Evolutionary conservation across 2,888 invertebrate species (phyloP).

Genomic region (Nomada fucata): DNA sequence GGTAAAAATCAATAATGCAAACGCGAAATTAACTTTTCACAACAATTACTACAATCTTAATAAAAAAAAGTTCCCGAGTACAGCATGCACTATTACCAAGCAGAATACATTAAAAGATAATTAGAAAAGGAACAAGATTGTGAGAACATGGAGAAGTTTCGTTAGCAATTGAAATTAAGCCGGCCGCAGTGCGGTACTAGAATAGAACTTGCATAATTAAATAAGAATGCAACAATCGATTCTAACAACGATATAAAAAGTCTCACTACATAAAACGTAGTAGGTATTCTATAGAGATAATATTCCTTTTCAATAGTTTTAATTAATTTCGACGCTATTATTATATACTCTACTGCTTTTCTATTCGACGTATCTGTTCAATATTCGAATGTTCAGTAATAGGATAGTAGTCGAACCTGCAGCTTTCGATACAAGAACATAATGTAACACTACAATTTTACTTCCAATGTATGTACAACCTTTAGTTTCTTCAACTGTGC

Average conservation of each 20-base stretch:
- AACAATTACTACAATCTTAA: background rate
- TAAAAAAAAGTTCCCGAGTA: background rate
- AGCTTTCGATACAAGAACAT: no score
- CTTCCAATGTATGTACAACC: background rate
- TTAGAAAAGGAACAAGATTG: background rate
- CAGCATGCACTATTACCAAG: background rate
- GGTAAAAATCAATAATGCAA: background rate
- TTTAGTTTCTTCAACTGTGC: background rate
- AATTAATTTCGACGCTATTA: background rate
- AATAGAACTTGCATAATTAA: background rate
- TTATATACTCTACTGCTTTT: no score
- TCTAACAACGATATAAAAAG: background rate
- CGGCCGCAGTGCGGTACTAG: background rate
- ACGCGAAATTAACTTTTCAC: background rate
- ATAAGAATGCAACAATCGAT: background rate
- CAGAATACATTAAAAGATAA: background rate
- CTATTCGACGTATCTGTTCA: no score
- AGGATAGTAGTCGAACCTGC: no score
- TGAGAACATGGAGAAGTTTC: background rate
- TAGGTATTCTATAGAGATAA: no score
- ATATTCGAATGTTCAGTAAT: no score
- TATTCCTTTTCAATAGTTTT: background rate
- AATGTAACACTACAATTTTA: background rate
- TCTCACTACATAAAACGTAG: background rate
- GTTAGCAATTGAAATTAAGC: slow-evolving; percentile 2